Conservation (phyloP, 2,888 invertebrate genomes). For the Orchesella flavescens region DNA sequence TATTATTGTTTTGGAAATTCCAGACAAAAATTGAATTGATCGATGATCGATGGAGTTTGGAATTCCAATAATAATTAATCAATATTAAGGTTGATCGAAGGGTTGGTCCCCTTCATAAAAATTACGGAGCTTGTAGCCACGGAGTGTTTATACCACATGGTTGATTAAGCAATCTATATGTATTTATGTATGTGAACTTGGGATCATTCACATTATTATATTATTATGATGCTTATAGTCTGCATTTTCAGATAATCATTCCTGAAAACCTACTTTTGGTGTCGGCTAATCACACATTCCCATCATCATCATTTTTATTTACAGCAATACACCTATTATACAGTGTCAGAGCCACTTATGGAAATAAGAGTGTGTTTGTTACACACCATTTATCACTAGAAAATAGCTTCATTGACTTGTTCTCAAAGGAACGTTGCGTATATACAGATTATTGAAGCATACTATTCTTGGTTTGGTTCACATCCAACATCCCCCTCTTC, state of each 20-base stretch:
- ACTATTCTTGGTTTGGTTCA: background rate
- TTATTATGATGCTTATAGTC: background rate
- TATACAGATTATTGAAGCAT: background rate
- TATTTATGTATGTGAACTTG: too few relatives aligned
- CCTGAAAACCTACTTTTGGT: background rate
- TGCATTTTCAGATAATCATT: background rate
- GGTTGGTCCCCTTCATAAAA: too few relatives aligned
- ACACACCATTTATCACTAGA: constrained; percentile 16
- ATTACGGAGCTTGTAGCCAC: too few relatives aligned
- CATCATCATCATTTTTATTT: background rate
- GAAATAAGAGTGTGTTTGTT: background rate
- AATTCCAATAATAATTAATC: too few relatives aligned
- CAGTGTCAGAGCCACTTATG: constrained; percentile 19
- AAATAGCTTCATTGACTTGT: background rate
- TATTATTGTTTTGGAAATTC: too few relatives aligned
- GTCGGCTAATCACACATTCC: background rate
- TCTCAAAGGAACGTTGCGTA: background rate
- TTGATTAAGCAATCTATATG: background rate
- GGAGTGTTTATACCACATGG: background rate
- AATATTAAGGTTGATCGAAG: too few relatives aligned
- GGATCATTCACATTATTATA: constrained; percentile 34
- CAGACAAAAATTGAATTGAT: too few relatives aligned
- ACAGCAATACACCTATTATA: background rate
- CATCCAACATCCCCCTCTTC: background rate
- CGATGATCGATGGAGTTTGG: too few relatives aligned